Percentiles rank a stretch among this genome's conserved stretches.
Evolutionary conservation across 2,888 invertebrate genomes (phyloP).

Genomic region (Aporophyla lueneburgensis): DNA sequence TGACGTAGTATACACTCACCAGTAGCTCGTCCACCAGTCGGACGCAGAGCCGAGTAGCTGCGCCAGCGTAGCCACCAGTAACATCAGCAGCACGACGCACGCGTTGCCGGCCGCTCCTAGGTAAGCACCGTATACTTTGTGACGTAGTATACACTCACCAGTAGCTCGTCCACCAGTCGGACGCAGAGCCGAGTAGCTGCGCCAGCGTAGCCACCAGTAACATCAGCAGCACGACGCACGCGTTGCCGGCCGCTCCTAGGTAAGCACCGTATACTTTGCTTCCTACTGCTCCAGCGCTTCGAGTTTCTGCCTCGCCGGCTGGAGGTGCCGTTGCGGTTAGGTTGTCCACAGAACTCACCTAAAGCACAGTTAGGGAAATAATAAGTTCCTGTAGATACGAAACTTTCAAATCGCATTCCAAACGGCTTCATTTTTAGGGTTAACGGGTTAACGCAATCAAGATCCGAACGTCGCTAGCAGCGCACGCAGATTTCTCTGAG

Average conservation of each 20-base stretch:
- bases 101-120: constrained; percentile 93
- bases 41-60: constrained; percentile 94
- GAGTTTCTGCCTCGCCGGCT: constrained; percentile 90
- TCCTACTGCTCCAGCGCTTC: constrained; percentile 92
- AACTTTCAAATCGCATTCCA: neutral
- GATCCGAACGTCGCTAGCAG: neutral
- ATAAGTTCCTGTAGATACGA: neutral
- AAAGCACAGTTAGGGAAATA: neutral
- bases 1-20: constrained; percentile 85
- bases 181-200: constrained; percentile 93
- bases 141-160: constrained; percentile 89
- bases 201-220: constrained; percentile 92
- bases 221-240: constrained; percentile 91
- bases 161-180: constrained; percentile 95
- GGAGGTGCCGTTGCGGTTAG: constrained; percentile 88
- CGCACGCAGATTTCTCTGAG: neutral
- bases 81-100: constrained; percentile 90
- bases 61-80: constrained; percentile 92
- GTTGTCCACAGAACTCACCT: constrained; percentile 91
- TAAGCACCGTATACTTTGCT: constrained; percentile 92
- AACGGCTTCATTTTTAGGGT: neutral
- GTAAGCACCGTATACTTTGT: neutral
- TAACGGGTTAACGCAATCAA: neutral
- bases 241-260: constrained; percentile 93
- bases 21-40: constrained; percentile 95